Conservation (phyloP, 2,888 invertebrate species). For the Blera fallax region DNA sequence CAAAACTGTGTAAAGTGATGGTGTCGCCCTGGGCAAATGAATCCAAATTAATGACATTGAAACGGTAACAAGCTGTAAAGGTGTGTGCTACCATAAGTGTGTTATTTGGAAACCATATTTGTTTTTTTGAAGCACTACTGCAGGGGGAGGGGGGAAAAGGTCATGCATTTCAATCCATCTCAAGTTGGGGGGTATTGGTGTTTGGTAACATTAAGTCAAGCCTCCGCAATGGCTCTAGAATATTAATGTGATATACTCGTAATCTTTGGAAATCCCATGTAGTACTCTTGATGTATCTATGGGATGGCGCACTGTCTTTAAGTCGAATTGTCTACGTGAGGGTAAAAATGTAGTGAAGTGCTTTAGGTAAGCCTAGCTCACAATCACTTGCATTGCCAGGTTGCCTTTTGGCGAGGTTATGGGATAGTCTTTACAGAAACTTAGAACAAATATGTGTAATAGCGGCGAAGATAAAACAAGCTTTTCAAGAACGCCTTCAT, state of each 20-base stretch:
- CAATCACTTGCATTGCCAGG: too few relatives aligned
- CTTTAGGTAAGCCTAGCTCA: too few relatives aligned
- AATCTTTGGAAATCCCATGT: background rate
- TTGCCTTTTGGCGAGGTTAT: too few relatives aligned
- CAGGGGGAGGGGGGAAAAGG: background rate
- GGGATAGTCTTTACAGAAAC: too few relatives aligned
- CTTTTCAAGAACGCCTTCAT: too few relatives aligned
- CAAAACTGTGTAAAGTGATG: background rate
- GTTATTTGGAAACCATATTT: background rate
- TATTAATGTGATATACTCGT: background rate
- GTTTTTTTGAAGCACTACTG: background rate
- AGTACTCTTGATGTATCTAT: background rate
- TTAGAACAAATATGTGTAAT: too few relatives aligned
- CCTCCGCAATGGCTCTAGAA: background rate
- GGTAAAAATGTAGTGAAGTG: too few relatives aligned
- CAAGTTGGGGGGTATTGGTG: background rate
- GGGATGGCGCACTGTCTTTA: too few relatives aligned
- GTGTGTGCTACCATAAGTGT: background rate
- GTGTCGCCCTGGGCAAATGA: background rate
- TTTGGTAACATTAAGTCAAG: background rate
- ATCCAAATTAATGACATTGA: background rate
- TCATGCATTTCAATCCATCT: background rate
- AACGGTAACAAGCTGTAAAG: background rate
- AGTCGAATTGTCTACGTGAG: too few relatives aligned
- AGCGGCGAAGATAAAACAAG: too few relatives aligned